Conservation (phyloP, 1,140 invertebrate species). For the Platyura marginata region DNA sequence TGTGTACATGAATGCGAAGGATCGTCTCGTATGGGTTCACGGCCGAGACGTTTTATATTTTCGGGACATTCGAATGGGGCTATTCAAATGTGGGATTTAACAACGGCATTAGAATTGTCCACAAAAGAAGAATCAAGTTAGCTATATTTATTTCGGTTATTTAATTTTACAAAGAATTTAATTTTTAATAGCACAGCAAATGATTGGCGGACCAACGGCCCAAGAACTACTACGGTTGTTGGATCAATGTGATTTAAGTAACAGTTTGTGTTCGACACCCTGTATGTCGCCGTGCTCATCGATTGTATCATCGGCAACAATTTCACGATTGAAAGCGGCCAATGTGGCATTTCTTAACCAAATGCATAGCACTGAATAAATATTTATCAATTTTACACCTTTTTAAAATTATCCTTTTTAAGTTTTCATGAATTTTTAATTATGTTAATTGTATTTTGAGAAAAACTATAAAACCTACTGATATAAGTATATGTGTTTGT, state of each 20-base stretch:
- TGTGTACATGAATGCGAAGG: constrained; percentile 96
- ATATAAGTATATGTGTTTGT: no score
- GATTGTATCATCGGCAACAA: constrained; percentile 26
- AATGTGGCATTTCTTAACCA: constrained; percentile 57
- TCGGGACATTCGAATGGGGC: constrained; percentile 89
- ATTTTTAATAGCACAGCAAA: constrained; percentile 11
- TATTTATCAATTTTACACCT: no score
- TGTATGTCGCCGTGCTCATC: constrained; percentile 67
- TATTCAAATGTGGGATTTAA: constrained; percentile 97
- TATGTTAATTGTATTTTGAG: no score
- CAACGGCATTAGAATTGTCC: constrained; percentile 75
- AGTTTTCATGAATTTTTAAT: no score
- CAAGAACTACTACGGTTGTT: constrained; percentile 76
- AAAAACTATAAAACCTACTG: no score
- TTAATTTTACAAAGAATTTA: not conserved
- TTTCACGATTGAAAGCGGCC: constrained; percentile 47
- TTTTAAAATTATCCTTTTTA: no score
- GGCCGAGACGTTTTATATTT: constrained; percentile 79
- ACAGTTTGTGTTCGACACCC: constrained; percentile 64
- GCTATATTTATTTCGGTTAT: not conserved
- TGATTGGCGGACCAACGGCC: constrained; percentile 68
- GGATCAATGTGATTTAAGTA: constrained; percentile 83
- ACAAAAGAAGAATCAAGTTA: constrained; percentile 42
- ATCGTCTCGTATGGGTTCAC: constrained; percentile 74
- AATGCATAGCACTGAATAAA: not conserved